phyloP scores from a whole-genome alignment of 2,888 invertebrate genomes.

The Lasius fuliginosus region DNA sequence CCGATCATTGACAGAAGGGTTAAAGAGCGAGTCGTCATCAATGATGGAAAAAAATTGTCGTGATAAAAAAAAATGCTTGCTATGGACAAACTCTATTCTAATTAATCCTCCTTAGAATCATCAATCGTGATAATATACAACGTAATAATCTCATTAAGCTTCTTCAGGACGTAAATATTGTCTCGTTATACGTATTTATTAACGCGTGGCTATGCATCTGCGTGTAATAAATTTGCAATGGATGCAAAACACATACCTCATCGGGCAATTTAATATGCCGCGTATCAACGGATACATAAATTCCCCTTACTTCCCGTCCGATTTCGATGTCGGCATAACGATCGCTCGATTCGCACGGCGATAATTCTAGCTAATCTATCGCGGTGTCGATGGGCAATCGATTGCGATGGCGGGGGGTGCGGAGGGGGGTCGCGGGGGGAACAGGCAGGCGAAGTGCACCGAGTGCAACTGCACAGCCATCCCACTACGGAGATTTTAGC shows the following conservation, averaged over 20 bases:
- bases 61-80: neutral
- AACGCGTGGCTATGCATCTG: neutral
- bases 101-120: neutral
- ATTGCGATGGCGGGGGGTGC: constrained; percentile 64
- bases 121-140: no score
- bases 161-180: constrained; percentile 11
- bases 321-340: constrained; percentile 33
- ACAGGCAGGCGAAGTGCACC: constrained; percentile 38
- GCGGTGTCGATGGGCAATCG: constrained; percentile 81
- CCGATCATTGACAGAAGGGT: no score
- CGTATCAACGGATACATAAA: neutral
- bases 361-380: constrained; percentile 82
- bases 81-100: neutral
- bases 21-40: neutral
- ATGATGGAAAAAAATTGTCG: neutral
- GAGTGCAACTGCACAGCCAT: constrained; percentile 73
- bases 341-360: constrained; percentile 65
- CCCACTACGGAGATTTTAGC: constrained; percentile 83
- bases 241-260: constrained; percentile 3
- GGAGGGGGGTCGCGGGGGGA: neutral
- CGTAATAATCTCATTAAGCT: neutral
- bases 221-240: constrained; percentile 21
- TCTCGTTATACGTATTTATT: neutral
- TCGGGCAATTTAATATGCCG: constrained; percentile 21
- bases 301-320: constrained; percentile 41